These are phyloP conservation scores for Drosophila obscura DNA, from an alignment of 1,140 invertebrate genomes.

Conservation along the genomic window DNA sequence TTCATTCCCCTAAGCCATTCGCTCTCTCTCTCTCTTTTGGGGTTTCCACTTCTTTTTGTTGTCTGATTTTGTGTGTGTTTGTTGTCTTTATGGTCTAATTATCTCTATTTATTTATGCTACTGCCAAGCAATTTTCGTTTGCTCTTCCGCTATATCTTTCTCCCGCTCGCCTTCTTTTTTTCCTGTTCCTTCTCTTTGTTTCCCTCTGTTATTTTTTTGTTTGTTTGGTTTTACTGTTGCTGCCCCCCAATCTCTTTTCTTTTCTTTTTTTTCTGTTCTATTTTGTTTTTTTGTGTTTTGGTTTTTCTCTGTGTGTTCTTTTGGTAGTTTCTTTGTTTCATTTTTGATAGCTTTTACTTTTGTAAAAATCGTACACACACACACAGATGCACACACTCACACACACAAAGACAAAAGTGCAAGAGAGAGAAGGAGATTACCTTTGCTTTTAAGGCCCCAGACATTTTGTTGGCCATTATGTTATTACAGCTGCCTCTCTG, in stretches of 20 bases:
- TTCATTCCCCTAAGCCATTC: too few relatives aligned
- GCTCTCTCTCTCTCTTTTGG: neutral
- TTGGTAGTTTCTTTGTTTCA: constrained; percentile 36
- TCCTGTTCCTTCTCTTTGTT: neutral
- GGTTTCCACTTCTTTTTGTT: constrained; percentile 14
- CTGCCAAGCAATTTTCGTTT: constrained; percentile 57
- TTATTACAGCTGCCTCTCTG: constrained; percentile 65
- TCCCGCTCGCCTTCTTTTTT: constrained; percentile 2
- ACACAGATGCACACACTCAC: constrained; percentile 1
- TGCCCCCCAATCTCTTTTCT: too few relatives aligned
- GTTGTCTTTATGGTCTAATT: constrained; percentile 79
- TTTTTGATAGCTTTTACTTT: constrained; percentile 58
- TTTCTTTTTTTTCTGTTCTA: neutral
- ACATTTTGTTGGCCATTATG: constrained; percentile 69
- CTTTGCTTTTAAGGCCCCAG: constrained; percentile 67
- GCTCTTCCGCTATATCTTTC: constrained; percentile 30
- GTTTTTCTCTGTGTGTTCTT: constrained; percentile 20
- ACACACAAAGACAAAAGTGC: neutral
- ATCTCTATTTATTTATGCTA: constrained; percentile 82
- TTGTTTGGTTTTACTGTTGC: too few relatives aligned
- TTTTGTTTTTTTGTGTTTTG: neutral
- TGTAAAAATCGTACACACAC: constrained; percentile 36
- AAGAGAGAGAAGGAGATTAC: constrained; percentile 27
- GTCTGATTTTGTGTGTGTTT: constrained; percentile 27
- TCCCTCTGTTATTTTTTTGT: constrained; percentile 18